Evolutionary conservation across 2,888 invertebrate species (phyloP), one percentile per base, ranked within the genome.

Genomic region (Thymelicus acteon): DNA sequence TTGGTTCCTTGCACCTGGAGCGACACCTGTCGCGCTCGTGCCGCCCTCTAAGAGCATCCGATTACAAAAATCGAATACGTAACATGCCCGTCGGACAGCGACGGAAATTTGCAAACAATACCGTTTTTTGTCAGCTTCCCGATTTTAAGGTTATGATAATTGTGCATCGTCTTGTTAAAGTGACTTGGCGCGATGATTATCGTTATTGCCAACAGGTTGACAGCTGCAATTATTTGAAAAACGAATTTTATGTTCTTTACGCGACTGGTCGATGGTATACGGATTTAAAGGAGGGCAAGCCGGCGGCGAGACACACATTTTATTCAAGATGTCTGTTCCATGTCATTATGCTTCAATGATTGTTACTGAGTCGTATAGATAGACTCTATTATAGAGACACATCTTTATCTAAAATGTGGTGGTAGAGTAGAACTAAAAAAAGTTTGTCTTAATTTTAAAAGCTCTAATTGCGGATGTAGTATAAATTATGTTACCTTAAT

Each of bases 11-110:
- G 75, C 79, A 79, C 77, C 79, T 78, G 78, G 77, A 61, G 49
- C 24, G 19, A 69, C 80, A 80, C 76, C 80, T 80, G 80, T 78
- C 77, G 67, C 71, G 72, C 80, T 77, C 77, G 78, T 76, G 80
- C 74, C 70, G 66, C 54, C 60, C 63, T 67, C 63, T 66, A 49
- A 47, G 64, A 67, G 49, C 60, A 24, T 57, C 62, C 57, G 62
- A 49, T 54, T 68, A 31, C 67, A 60, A 67, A 66, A 48, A 67
- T 67, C 67, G 67, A 67, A 60, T 49, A 39, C 47, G 66, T 24
- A 58, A 61, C 54, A 47, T 44, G 10, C 67, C 8, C 48, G 65
- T 48, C 37, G 13, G 8, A 19, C 15, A 4, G 31, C 31, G 15
- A 37, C 68, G 68, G 62, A 68, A 61, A 68, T 63, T 69, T 69